Conservation (phyloP, 2,113 vertebrate genomes). For the Corythornis cristatus region DNA sequence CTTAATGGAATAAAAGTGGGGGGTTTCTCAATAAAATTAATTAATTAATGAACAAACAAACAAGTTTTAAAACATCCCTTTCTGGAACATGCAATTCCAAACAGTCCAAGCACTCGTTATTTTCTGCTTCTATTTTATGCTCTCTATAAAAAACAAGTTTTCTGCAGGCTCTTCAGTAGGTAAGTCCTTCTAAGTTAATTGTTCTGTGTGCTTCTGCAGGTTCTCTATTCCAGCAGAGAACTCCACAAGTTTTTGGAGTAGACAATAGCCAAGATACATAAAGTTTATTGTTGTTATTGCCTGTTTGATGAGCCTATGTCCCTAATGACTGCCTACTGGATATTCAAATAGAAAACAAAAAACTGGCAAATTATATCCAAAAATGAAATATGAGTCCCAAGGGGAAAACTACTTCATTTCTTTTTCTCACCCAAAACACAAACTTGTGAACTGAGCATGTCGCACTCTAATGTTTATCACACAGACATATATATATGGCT, state of each 20-base stretch:
- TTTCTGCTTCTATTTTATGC: not conserved
- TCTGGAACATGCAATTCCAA: not conserved
- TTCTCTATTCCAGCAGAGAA: constrained; percentile 24
- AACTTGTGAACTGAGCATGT: not conserved
- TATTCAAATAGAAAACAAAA: constrained; percentile 65
- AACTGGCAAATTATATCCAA: constrained; percentile 40
- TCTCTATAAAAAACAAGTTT: constrained; percentile 5
- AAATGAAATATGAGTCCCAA: constrained; percentile 51
- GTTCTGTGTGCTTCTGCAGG: constrained; percentile 14
- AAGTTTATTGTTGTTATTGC: constrained; percentile 58
- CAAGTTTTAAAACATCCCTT: not conserved
- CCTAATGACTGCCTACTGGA: constrained; percentile 22
- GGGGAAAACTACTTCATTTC: not conserved
- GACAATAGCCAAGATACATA: constrained; percentile 50
- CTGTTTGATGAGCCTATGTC: constrained; percentile 45
- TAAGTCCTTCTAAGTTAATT: constrained; percentile 32
- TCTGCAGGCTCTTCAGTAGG: not conserved
- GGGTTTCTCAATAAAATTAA: not conserved
- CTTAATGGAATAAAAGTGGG: not conserved
- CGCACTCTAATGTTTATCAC: not conserved
- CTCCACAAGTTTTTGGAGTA: constrained; percentile 35
- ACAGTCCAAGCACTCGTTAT: not conserved
- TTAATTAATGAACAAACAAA: not conserved
- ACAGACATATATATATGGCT: not conserved
- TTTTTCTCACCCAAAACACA: constrained; percentile 38